Base-by-base conservation (phyloP, 2,888 invertebrate species). In the Heteromurus nitidus region DNA sequence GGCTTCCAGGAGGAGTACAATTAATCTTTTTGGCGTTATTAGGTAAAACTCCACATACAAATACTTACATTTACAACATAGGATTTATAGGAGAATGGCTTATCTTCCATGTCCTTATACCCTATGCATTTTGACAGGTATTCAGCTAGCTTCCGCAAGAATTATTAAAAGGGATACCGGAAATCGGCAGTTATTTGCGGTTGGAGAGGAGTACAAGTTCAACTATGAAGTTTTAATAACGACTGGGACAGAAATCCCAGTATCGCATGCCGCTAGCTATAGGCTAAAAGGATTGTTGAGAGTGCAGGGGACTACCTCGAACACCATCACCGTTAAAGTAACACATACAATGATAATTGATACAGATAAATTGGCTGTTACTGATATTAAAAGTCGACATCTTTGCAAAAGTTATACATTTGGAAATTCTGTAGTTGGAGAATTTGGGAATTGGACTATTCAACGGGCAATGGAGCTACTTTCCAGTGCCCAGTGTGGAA, bases 401-500 rank as follows among this genome's bases (percentile, higher is more conserved):
- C n/a, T n/a, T n/a, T n/a, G n/a, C n/a, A n/a, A n/a, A n/a, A n/a
- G n/a, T n/a, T n/a, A n/a, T n/a, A n/a, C n/a, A n/a, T n/a, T n/a
- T n/a, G n/a, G n/a, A n/a, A n/a, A n/a, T n/a, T n/a, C 44, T 64
- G 13, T 58, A 87, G 87, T 31, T 87, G 26, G 87, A 86, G 7
- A 82, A 85, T 31, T 13, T 86, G 28, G 76, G 69, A 20, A 84
- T 87, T 20, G 87, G 85, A 5, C 26, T 87, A 60, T 87, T 84
- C 82, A 87, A 87, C 75, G 87, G 87, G 47, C 85, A 83, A 16
- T 87, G 87, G 87, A 75, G 82, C 22, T 87, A 86, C 44, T 87
- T 86, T 60, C 87, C 87, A 11, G 73, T 85, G 1, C 86, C 87
- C 13, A 67, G 68, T n/a, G 83, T 87, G 50, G 36, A 81, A 3